Percentiles rank a stretch among this genome's conserved stretches.
Conservation (phyloP, 2,113 vertebrate genomes). For the Erythrocebus patas region DNA sequence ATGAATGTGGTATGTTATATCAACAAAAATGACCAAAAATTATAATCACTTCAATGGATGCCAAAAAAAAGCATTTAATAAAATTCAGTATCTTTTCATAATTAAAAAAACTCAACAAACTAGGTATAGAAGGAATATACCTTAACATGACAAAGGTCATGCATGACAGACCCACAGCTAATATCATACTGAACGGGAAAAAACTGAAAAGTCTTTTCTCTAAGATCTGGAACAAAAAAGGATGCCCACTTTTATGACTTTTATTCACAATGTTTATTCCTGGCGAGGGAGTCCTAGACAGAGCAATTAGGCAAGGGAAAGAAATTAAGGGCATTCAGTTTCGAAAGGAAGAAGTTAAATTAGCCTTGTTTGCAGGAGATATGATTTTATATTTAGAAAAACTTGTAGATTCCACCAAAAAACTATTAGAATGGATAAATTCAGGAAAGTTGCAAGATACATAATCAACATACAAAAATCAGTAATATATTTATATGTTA, state of each 20-base stretch:
- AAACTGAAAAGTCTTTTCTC: neutral
- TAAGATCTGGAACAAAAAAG: neutral
- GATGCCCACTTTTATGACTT: neutral
- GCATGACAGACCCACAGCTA: neutral
- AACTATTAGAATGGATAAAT: neutral
- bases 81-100: neutral
- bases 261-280: neutral
- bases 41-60: neutral
- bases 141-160: neutral
- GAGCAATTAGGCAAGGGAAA: neutral
- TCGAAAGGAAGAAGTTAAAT: neutral
- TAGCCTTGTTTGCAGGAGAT: neutral
- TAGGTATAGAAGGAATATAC: neutral
- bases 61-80: neutral
- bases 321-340: neutral
- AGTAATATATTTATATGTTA: neutral
- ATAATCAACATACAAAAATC: neutral
- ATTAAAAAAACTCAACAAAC: neutral
- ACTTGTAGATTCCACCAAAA: neutral
- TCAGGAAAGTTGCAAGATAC: neutral
- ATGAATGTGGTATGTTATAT: neutral
- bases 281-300: neutral
- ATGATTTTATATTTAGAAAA: neutral
- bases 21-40: neutral
- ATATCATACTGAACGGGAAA: neutral